These are phyloP conservation scores for Erethizon dorsatum DNA, from an alignment of 2,797 vertebrate genomes.

Conservation along the genomic window DNA sequence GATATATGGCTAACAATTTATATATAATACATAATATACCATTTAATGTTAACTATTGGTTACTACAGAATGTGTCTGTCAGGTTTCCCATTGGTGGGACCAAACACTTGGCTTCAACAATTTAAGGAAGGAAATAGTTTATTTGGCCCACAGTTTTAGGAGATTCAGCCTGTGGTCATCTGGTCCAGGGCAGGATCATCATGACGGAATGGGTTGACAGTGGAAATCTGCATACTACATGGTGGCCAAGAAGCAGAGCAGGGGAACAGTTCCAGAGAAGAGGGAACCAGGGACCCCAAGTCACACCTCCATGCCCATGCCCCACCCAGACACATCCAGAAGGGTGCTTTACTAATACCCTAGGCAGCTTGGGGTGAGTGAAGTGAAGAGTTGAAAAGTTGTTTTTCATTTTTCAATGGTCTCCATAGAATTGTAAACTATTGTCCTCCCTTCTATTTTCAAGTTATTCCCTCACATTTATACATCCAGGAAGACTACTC, in stretches of 20 bases:
- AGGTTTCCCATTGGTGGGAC: not conserved
- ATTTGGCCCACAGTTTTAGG: not conserved
- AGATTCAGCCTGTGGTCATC: not conserved
- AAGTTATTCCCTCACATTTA: not conserved
- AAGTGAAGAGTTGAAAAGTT: not conserved
- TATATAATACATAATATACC: not conserved
- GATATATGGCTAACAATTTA: not conserved
- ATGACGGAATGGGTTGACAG: not conserved
- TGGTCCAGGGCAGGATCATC: not conserved
- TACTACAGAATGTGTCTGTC: not conserved
- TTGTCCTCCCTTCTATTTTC: not conserved
- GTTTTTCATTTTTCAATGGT: not conserved
- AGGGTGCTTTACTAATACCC: not conserved
- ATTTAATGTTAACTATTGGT: not conserved
- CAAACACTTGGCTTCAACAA: not conserved
- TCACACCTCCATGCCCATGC: not conserved
- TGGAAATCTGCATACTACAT: not conserved
- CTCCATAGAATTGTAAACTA: not conserved
- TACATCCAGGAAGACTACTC: not conserved
- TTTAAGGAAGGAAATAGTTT: not conserved
- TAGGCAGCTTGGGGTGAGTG: not conserved
- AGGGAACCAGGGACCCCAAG: not conserved
- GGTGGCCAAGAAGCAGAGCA: not conserved
- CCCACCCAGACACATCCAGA: not conserved
- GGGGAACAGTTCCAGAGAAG: not conserved